phyloP scores from a whole-genome alignment of 92 coral and sea anemone species.

The Siderastrea radians region DNA sequence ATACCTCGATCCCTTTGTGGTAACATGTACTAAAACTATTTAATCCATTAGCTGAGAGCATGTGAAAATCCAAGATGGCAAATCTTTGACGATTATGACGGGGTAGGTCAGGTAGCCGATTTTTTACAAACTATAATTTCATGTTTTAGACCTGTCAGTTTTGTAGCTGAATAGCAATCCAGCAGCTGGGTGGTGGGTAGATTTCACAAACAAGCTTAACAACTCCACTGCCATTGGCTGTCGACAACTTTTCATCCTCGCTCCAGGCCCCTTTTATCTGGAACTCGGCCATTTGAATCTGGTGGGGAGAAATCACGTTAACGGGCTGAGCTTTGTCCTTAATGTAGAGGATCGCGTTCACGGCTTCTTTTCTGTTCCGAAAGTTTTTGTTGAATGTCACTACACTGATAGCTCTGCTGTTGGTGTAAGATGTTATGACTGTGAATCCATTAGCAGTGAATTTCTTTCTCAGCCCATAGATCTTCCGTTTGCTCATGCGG shows the following conservation, averaged over 20 bases:
- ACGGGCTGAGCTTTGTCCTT: neutral
- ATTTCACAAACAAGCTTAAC: conserved; percentile 35
- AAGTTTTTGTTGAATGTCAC: conserved; percentile 15
- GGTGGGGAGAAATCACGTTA: conserved; percentile 1
- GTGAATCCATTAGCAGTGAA: neutral
- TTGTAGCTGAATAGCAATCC: conserved; percentile 1
- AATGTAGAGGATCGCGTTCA: neutral
- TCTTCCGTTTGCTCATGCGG: neutral
- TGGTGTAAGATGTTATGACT: neutral
- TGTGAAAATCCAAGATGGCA: too few species aligned
- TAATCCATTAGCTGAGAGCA: too few species aligned
- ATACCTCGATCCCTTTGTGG: too few species aligned
- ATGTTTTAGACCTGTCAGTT: neutral
- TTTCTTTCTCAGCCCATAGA: neutral
- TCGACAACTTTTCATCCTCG: neutral
- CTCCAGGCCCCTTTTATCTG: conserved; percentile 22
- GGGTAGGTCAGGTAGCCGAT: neutral
- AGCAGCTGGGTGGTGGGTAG: neutral
- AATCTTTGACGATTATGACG: too few species aligned
- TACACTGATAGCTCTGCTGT: neutral
- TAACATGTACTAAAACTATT: too few species aligned
- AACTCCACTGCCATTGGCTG: neutral
- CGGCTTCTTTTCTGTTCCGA: conserved; percentile 7
- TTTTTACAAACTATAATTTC: neutral
- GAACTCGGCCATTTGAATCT: conserved; percentile 16